Evolutionary conservation across 2,113 vertebrate genomes (phyloP).

Genomic region (Neotragus pygmaeus): DNA sequence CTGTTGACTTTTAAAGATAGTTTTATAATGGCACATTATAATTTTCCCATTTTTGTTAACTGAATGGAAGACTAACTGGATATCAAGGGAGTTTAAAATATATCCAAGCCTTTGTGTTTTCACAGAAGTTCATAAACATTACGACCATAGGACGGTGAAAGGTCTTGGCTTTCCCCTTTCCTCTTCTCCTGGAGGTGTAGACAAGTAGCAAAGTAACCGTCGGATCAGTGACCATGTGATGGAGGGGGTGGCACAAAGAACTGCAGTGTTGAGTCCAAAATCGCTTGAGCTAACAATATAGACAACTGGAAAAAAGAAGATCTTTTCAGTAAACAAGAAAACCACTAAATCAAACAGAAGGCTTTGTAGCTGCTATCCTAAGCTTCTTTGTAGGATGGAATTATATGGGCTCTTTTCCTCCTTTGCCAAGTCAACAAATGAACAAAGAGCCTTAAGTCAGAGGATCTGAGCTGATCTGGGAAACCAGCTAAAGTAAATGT

Average conservation of each 20-base stretch:
- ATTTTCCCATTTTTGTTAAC: neutral
- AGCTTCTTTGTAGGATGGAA: neutral
- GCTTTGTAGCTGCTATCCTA: neutral
- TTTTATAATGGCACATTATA: neutral
- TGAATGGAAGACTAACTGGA: neutral
- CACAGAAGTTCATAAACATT: neutral
- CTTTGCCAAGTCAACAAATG: neutral
- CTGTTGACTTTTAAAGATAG: conserved; percentile 22
- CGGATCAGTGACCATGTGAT: neutral
- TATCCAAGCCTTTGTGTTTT: neutral
- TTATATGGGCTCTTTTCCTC: neutral
- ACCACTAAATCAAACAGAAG: neutral
- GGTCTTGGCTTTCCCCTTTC: neutral
- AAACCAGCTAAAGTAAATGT: neutral
- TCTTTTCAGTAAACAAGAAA: neutral
- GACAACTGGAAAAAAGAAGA: neutral
- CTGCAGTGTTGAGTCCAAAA: neutral
- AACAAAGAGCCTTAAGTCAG: neutral
- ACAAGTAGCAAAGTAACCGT: neutral
- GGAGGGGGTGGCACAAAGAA: neutral
- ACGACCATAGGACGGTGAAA: neutral
- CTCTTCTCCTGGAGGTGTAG: neutral
- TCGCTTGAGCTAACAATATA: neutral
- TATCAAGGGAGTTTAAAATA: neutral
- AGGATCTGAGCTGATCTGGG: neutral